Base-by-base conservation (phyloP, 2,113 vertebrate species). In the Notiomystis cincta region DNA sequence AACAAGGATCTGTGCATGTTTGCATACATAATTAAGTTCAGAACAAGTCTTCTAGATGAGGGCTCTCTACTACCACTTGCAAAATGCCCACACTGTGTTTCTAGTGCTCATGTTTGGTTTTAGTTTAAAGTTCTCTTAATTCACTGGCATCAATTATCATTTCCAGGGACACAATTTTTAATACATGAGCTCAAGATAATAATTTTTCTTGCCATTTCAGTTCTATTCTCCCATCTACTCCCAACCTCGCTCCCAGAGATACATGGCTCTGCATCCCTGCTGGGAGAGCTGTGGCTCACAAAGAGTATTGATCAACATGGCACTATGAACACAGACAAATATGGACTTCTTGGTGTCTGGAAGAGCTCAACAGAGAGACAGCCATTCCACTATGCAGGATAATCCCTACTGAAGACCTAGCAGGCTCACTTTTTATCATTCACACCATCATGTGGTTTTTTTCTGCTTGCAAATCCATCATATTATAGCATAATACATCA, bases 131-230 rank as follows among this genome's bases (percentile, higher is more conserved):
- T 35, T 79, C 35, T 71, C 48, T 42, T 31, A 54, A 62, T 62
- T 90, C 65, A 70, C 38, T 51, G 33, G 30, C 57, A 92, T 42
- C 30, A 54, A 6, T 73, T 85, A 88, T 22, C 38, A 85, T 60
- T 62, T 87, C 35, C 27, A 66, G 60, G 56, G 35, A 47, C 15
- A 47, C 4, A 33, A 31, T 50, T 82, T 88, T 79, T 64, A 60
- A 85, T 44, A 62, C 21, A 31, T n/a, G 33, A 54, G 18, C 30
- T 79, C 61, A 75, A 92, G 79, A 54, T 51, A 67, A 40, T 58
- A 37, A 58, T 54, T 82, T 86, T 92, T 81, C 31, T 79, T 84
- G 50, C 22, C 56, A 77, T 81, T 95, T 93, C 42, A 48, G 37
- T 77, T 76, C 57, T 64, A 3, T 35, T 33, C 7, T n/a, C 33